These are phyloP conservation scores for Corvus moneduloides DNA, from an alignment of 2,113 vertebrate species.

Conservation along the genomic window DNA sequence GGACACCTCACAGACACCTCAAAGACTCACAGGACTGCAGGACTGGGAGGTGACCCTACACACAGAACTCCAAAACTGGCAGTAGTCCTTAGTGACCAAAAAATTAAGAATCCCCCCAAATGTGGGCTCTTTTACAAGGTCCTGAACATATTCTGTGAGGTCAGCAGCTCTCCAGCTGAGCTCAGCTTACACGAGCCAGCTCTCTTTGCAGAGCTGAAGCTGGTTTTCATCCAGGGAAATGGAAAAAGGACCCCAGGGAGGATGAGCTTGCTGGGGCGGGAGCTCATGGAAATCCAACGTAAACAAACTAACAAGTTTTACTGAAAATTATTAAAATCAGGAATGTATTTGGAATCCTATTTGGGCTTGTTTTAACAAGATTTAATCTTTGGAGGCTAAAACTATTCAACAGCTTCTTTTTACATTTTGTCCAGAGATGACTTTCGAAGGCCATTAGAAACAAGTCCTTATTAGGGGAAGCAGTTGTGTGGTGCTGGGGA, in stretches of 20 bases:
- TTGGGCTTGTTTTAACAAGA: slow-evolving; percentile 24
- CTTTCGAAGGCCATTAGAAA: background rate
- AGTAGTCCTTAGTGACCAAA: background rate
- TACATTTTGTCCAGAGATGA: background rate
- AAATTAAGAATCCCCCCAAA: background rate
- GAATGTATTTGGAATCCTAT: background rate
- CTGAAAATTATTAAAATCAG: background rate
- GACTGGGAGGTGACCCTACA: background rate
- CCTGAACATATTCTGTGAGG: background rate
- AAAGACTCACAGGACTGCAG: background rate
- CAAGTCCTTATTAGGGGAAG: slow-evolving; percentile 28
- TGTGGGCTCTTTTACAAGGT: background rate
- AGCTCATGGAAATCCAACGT: background rate
- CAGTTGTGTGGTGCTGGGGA: background rate
- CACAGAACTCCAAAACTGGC: background rate
- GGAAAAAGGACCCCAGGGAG: slow-evolving; percentile 30
- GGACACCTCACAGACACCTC: background rate
- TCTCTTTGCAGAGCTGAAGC: background rate
- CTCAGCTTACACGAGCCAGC: background rate
- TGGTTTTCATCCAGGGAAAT: background rate
- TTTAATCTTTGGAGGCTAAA: background rate
- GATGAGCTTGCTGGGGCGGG: background rate
- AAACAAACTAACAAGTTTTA: slow-evolving; percentile 23
- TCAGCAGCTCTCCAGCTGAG: background rate
- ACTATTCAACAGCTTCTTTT: slow-evolving; percentile 12